Base-by-base conservation (phyloP, 2,113 vertebrate genomes). In the Ceyx cyanopectus region DNA sequence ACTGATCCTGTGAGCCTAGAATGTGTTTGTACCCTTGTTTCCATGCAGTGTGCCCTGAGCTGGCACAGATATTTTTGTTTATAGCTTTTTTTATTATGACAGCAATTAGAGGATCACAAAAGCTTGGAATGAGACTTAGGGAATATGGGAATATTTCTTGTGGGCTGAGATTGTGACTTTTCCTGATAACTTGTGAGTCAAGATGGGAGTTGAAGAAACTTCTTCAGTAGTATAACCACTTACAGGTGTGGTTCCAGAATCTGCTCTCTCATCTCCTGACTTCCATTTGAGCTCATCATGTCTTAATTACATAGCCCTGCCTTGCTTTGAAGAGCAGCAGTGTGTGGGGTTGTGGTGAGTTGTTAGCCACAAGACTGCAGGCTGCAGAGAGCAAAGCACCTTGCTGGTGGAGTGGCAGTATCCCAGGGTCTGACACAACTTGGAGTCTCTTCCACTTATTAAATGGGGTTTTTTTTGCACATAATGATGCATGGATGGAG, bases 281-380 rank as follows among this genome's bases (percentile, higher is more conserved):
- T 93, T 70, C 3, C 10, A 48, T 92, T 89, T 85, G 68, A 95
- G 68, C 60, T 93, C 85, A 91, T 96, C 70, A 77, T 92, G 63
- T 92, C 75, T 77, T 87, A 92, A 94, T 95, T 93, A 90, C 5
- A 19, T 74, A 73, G n/a, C 51, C 51, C 77, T 46, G 65, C 85
- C 81, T 69, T 67, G 34, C 81, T 95, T 94, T 94, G 95, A 93
- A 92, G 66, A 91, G 70, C 37, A 93, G 81, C 78, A 73, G 58
- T 2, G 10, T 95, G 81, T 93, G 94, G 85, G 85, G 84, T 87
- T 96, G 94, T 91, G 95, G 84, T 94, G 75, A 94, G 70, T 60
- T 77, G 78, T 87, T 80, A 91, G 81, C 92, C 92, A 72, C 89
- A 87, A 80, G 89, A 92, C 89, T 83, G 72, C 91, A 82, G 81